Evolutionary conservation across 1,140 invertebrate genomes (phyloP), one percentile per base, ranked within the genome.

Genomic region (Drosophila tristis): DNA sequence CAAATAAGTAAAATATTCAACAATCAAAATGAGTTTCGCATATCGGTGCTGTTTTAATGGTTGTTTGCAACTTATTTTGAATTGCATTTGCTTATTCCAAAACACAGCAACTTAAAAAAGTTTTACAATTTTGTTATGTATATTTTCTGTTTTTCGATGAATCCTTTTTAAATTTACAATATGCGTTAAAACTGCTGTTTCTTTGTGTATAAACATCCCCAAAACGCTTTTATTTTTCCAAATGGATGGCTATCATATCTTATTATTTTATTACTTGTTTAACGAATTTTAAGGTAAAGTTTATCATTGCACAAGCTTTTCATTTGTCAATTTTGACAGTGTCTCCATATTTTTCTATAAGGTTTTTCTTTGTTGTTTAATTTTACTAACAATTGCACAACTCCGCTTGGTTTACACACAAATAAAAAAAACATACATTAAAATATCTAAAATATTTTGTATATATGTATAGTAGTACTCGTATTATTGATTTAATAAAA

Each of bases 321-420:
- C 44, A 25, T 35, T 61, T 84, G 50, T 71, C 39, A 73, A 67
- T 58, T 72, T 65, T 16, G 54, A 63, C 70, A 70, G 16, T 39
- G 58, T 65, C 62, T 35, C 13, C 25, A 35, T 57, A 66, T 76
- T 82, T 39, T 74, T 71, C 43, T 78, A 62, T 84, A 82, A 72
- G 74, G 48, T 63, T 74, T 67, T 51, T 49, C 31, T 58, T 68
- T 74, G 44, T 59, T 76, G 63, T 60, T 74, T 74, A 81, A 81
- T 78, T 86, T 81, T 78, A 74, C 81, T 86, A 86, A 78, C 68
- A 86, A 86, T 86, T 86, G 81, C 81, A 86, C 81, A 86, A 81
- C 65, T 78, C 78, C 78, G 48, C 50, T 78, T 87, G 67, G 63
- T 81, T 80, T 86, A 77, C 77, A 64, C 44, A 74, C 60, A 74